Evolutionary conservation across 2,113 vertebrate genomes (phyloP).

Genomic region (Scartelaos histophorus): DNA sequence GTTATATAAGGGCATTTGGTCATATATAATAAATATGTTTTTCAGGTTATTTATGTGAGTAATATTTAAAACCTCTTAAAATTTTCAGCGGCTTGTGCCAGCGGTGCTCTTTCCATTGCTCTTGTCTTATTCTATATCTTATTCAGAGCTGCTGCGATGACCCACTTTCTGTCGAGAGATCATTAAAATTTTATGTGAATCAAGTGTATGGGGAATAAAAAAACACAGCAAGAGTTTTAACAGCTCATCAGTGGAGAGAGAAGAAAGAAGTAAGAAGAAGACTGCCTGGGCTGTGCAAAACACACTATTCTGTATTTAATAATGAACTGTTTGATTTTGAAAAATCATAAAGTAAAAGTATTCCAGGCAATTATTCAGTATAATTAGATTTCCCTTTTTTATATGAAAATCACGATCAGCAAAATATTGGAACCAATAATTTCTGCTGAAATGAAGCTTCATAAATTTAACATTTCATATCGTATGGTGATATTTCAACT

Average conservation of each 20-base stretch:
- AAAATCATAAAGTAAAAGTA: background rate
- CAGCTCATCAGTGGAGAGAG: constrained; percentile 15
- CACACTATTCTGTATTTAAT: background rate
- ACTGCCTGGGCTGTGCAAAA: background rate
- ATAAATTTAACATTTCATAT: background rate
- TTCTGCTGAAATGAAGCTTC: background rate
- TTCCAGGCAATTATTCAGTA: background rate
- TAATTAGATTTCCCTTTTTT: background rate
- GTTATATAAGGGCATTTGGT: background rate
- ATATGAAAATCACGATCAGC: background rate
- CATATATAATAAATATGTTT: background rate
- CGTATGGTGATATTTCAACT: background rate
- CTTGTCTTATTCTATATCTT: constrained; percentile 21
- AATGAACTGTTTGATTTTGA: background rate
- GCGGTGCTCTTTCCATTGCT: background rate
- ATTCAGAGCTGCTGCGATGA: constrained; percentile 48
- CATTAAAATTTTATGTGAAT: constrained; percentile 62
- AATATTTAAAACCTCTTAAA: constrained; percentile 1
- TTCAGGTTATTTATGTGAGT: background rate
- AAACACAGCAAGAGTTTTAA: constrained; percentile 44
- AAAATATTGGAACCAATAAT: background rate
- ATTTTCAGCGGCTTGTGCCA: background rate
- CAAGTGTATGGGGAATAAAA: constrained; percentile 32
- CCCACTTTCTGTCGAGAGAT: constrained; percentile 51
- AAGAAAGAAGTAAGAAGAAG: constrained; percentile 24